Base-by-base conservation (phyloP, 2,113 vertebrate species). In the Seriola dumerili region DNA sequence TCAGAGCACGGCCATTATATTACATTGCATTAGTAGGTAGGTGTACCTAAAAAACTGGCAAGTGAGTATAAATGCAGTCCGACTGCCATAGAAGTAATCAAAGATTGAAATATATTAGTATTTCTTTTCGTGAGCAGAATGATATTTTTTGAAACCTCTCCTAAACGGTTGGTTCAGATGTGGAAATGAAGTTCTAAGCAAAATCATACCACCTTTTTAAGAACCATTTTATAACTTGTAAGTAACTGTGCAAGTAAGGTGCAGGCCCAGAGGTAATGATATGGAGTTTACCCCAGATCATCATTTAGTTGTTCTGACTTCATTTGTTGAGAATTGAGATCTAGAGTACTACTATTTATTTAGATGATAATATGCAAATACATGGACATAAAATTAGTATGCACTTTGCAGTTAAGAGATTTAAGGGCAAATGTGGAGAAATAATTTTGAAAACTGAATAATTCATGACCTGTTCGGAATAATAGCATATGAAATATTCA, bases 401-500 rank as follows among this genome's bases (percentile, higher is more conserved):
- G 55, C 52, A 85, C 34, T 85, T 88, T 84, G 55, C 29, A 74
- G 57, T 73, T 72, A 75, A 84, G 85, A 71, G 61, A 76, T 92
- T 81, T 92, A 86, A 82, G 72, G 78, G 67, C 72, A 91, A 84
- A 87, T 78, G 78, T 74, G 62, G 54, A 81, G 70, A 88, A 86
- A 88, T 86, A 14, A 82, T 89, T 89, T 80, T 34, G 36, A 85
- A 83, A 88, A 76, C 63, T 94, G 83, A 88, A 94, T 94, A 85
- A 93, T 95, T 92, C 90, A 93, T 92, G 54, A 70, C 72, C 81
- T 88, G 87, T 84, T 94, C 92, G 80, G 81, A 90, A 92, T 95
- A 91, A 94, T 88, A 88, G 79, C 59, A 4, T 52, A 88, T 93
- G 75, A 94, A 94, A 95, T 93, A 93, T 94, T 91, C 88, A 93